phyloP scores from a whole-genome alignment of 2,888 invertebrate genomes.

The Galeopsomyia nigrocyanea region DNA sequence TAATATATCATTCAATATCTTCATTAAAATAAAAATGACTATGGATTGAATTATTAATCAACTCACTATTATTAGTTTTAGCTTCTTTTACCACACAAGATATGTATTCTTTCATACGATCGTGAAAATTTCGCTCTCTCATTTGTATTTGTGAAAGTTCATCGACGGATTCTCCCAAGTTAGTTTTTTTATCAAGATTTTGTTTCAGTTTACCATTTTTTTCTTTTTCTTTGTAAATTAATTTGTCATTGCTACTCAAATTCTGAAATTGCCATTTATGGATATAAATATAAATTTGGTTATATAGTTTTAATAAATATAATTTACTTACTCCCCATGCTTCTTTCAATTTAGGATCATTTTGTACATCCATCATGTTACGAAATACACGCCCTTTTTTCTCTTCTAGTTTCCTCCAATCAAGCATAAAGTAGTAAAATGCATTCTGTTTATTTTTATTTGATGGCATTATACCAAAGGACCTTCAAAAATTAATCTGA shows the following conservation, averaged over 20 bases:
- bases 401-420: slow-evolving; percentile 56
- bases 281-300: background rate
- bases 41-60: too few relatives aligned
- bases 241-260: slow-evolving; percentile 50
- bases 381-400: slow-evolving; percentile 53
- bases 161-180: slow-evolving; percentile 56
- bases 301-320: background rate
- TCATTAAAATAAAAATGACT: background rate
- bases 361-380: slow-evolving; percentile 50
- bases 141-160: slow-evolving; percentile 51
- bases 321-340: background rate
- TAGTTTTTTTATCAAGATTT: slow-evolving; percentile 55
- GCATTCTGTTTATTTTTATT: slow-evolving; percentile 53
- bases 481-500: too few relatives aligned
- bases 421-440: slow-evolving; percentile 64
- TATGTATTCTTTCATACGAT: slow-evolving; percentile 55
- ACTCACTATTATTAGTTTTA: slow-evolving; percentile 48
- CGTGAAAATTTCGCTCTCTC: slow-evolving; percentile 8
- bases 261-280: slow-evolving; percentile 42
- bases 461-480: background rate
- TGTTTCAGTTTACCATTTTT: slow-evolving; percentile 53
- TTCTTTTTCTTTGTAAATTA: slow-evolving; percentile 56
- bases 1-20: too few relatives aligned
- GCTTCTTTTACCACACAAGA: slow-evolving; percentile 47
- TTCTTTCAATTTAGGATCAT: background rate